These are phyloP conservation scores for Melieria omissa DNA, from an alignment of 2,888 invertebrate species.

Conservation along the genomic window DNA sequence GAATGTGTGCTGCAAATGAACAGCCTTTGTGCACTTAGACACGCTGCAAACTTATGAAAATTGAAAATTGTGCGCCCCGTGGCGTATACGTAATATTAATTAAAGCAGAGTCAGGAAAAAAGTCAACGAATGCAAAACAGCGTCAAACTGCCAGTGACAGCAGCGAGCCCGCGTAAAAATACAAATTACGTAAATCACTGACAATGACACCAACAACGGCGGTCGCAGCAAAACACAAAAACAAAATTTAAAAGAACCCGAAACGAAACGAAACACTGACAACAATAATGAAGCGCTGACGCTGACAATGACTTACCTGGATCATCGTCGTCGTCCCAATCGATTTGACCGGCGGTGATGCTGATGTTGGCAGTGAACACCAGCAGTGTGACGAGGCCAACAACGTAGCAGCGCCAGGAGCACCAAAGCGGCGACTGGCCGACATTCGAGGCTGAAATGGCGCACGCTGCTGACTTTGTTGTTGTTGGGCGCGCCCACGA, in stretches of 20 bases:
- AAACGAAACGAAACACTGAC: neutral
- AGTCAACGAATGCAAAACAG: too few species aligned
- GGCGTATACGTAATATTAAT: too few species aligned
- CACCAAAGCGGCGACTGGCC: constrained; percentile 28
- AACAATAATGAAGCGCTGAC: neutral
- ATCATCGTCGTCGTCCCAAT: constrained; percentile 68
- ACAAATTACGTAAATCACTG: neutral
- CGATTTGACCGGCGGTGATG: constrained; percentile 66
- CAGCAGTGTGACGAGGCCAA: constrained; percentile 55
- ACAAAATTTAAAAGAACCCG: neutral
- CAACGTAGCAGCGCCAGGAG: constrained; percentile 54
- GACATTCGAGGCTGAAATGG: neutral
- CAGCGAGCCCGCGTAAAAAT: too few species aligned
- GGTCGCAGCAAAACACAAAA: neutral
- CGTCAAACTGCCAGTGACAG: too few species aligned
- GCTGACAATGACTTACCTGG: constrained; percentile 63
- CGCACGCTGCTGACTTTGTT: neutral
- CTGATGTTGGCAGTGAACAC: constrained; percentile 59
- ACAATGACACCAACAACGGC: constrained; percentile 3
- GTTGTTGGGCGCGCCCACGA: neutral
- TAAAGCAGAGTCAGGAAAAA: too few species aligned
- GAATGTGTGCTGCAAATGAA: too few species aligned
- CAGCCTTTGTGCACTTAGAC: too few species aligned
- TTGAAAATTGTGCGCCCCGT: too few species aligned
- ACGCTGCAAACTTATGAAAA: too few species aligned